Evolutionary conservation across 2,113 vertebrate species (phyloP).

Genomic region (Equus przewalskii): DNA sequence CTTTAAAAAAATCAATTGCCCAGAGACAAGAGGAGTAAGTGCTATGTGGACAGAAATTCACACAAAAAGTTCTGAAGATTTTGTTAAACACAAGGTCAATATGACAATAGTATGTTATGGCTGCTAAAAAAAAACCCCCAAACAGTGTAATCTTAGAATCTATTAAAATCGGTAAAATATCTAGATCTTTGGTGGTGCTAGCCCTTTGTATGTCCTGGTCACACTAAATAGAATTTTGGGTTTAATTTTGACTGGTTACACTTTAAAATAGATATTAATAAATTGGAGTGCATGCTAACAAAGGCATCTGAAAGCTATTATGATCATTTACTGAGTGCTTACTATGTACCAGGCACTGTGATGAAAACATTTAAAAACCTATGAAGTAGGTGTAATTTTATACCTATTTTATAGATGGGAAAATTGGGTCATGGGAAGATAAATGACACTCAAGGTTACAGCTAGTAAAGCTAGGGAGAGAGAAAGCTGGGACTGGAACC

Average conservation of each 20-base stretch:
- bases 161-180: constrained; percentile 4
- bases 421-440: neutral
- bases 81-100: neutral
- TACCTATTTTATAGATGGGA: neutral
- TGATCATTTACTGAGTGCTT: neutral
- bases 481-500: neutral
- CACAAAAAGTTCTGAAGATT: neutral
- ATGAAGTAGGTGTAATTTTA: neutral
- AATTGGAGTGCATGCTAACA: neutral
- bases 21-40: neutral
- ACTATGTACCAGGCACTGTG: neutral
- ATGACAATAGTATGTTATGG: neutral
- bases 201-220: neutral
- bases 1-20: neutral
- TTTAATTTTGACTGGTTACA: neutral
- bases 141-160: neutral
- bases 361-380: neutral
- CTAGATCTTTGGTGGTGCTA: neutral
- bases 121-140: neutral
- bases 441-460: neutral
- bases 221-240: neutral
- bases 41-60: neutral
- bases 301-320: neutral
- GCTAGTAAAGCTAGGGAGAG: neutral
- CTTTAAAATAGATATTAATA: neutral